These are phyloP conservation scores for Chloroclysta siterata DNA, from an alignment of 2,888 invertebrate species.

Conservation along the genomic window DNA sequence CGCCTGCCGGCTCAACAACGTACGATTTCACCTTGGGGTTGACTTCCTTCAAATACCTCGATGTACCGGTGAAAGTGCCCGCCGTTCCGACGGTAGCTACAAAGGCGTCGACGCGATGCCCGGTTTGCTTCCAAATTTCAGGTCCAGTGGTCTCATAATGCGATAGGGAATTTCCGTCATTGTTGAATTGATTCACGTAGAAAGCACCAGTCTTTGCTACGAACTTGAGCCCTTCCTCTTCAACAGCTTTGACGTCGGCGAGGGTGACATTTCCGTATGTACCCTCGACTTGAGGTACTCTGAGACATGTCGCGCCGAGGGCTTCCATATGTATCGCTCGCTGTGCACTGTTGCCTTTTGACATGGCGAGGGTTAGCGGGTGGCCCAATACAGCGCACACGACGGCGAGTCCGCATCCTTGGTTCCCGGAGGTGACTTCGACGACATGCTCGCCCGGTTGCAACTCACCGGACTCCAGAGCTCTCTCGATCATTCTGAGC, in stretches of 20 bases:
- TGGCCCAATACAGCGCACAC: conserved; percentile 75
- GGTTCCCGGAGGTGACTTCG: conserved; percentile 78
- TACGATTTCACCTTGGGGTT: conserved; percentile 65
- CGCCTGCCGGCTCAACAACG: conserved; percentile 74
- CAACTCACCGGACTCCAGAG: conserved; percentile 60
- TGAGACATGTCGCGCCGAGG: conserved; percentile 71
- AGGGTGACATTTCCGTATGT: conserved; percentile 75
- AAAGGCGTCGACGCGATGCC: conserved; percentile 73
- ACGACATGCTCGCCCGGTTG: conserved; percentile 68
- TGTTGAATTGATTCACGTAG: conserved; percentile 75
- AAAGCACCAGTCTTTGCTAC: conserved; percentile 67
- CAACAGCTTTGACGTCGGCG: conserved; percentile 70
- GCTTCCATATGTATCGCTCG: conserved; percentile 79
- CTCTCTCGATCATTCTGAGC: conserved; percentile 68
- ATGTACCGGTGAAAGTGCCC: conserved; percentile 72
- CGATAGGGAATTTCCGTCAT: conserved; percentile 62
- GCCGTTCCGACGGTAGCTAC: conserved; percentile 75
- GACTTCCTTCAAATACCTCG: conserved; percentile 72
- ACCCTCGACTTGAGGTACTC: conserved; percentile 77
- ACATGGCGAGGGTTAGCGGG: conserved; percentile 76
- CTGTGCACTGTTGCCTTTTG: conserved; percentile 75
- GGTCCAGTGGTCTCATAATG: conserved; percentile 77
- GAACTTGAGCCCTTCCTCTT: conserved; percentile 62
- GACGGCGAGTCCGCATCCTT: conserved; percentile 76
- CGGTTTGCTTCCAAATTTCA: conserved; percentile 78